A percentile compares a stretch with the other conserved stretches of the same genome.
phyloP scores from a whole-genome alignment of 2,888 invertebrate genomes.

The Lasius fuliginosus region DNA sequence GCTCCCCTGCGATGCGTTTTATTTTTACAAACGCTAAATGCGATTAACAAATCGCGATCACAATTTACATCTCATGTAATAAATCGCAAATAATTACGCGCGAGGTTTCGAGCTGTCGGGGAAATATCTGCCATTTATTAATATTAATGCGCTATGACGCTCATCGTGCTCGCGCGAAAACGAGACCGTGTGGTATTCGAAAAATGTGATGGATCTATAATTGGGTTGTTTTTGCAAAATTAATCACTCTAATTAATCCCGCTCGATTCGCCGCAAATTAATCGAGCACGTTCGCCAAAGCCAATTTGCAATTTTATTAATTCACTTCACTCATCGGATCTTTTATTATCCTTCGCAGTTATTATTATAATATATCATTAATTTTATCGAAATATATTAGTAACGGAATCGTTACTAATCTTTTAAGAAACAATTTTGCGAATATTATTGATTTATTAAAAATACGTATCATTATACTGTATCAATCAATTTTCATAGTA shows the following conservation, averaged over 20 bases:
- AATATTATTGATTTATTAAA: not conserved
- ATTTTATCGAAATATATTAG: not conserved
- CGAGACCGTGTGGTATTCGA: slow-evolving; percentile 12
- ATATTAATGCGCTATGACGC: slow-evolving; percentile 53
- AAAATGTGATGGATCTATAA: slow-evolving; percentile 43
- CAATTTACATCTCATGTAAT: slow-evolving; percentile 24
- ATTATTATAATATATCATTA: not conserved
- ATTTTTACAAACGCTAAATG: slow-evolving; percentile 25
- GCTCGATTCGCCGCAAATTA: slow-evolving; percentile 46
- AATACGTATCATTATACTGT: not conserved
- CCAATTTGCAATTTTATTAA: slow-evolving; percentile 17
- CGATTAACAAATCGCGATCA: slow-evolving; percentile 39
- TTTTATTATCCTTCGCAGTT: slow-evolving; percentile 26
- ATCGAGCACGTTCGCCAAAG: slow-evolving; percentile 18
- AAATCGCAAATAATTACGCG: slow-evolving; percentile 39
- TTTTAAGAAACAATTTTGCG: not conserved
- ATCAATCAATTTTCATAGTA: not conserved
- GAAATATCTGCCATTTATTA: slow-evolving; percentile 57
- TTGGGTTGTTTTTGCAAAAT: slow-evolving; percentile 55
- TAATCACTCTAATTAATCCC: slow-evolving; percentile 61
- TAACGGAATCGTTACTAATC: not conserved
- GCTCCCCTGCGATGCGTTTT: slow-evolving; percentile 26
- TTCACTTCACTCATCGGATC: slow-evolving; percentile 7
- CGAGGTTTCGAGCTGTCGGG: not conserved
- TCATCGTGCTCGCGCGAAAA: slow-evolving; percentile 1